Percentiles rank a stretch among this genome's conserved stretches.
phyloP scores from a whole-genome alignment of 2,797 vertebrate genomes.

The Schizopygopsis pylzovi region DNA sequence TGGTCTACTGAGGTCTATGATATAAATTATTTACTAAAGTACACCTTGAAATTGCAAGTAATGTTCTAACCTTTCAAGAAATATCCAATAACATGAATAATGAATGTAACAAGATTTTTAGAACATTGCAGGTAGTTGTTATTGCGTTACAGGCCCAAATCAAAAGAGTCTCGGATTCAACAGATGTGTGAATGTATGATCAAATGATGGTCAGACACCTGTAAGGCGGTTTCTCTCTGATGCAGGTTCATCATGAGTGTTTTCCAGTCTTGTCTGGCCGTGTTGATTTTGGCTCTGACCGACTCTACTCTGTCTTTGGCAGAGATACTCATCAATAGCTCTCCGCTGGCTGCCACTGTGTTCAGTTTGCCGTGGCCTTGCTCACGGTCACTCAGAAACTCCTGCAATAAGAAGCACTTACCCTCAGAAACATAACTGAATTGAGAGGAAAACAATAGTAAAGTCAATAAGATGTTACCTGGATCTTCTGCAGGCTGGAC shows the following conservation, averaged over 20 bases:
- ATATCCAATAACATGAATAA: not conserved
- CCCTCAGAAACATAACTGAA: not conserved
- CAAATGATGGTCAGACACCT: constrained; percentile 72
- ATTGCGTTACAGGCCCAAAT: not conserved
- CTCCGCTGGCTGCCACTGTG: constrained; percentile 85
- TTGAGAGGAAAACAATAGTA: not conserved
- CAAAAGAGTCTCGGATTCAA: not conserved
- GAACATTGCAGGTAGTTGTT: not conserved
- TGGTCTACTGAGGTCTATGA: not conserved
- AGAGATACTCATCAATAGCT: constrained; percentile 86
- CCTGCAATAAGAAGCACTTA: constrained; percentile 72
- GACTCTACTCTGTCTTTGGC: constrained; percentile 85
- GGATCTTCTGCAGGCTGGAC: constrained; percentile 90
- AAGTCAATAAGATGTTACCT: constrained; percentile 76
- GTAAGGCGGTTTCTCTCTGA: constrained; percentile 87
- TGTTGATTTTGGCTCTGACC: constrained; percentile 83
- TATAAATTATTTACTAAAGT: not conserved
- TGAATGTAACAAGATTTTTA: not conserved
- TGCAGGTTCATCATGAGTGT: constrained; percentile 89
- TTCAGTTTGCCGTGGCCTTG: constrained; percentile 92
- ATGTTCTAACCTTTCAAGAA: not conserved
- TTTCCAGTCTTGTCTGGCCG: constrained; percentile 92
- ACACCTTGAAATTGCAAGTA: not conserved
- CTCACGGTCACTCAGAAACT: constrained; percentile 92
- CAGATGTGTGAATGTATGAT: not conserved